These are phyloP conservation scores for Odobenus rosmarus DNA, from an alignment of 2,113 vertebrate species.

Conservation along the genomic window DNA sequence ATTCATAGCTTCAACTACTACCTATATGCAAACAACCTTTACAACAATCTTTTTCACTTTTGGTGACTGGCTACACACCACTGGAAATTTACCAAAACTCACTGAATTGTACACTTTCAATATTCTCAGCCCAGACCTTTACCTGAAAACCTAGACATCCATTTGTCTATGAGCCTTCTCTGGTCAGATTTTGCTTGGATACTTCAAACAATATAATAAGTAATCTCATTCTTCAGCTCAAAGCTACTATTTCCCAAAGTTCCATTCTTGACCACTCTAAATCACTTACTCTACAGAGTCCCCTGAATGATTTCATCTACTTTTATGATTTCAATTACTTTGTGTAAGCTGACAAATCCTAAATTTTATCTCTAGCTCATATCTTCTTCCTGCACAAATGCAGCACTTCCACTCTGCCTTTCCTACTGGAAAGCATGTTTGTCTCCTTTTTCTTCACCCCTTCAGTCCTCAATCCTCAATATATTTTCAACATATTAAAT, in stretches of 20 bases:
- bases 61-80: neutral
- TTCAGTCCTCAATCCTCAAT: neutral
- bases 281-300: neutral
- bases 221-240: neutral
- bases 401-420: neutral
- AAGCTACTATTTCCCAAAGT: neutral
- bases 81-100: neutral
- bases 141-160: neutral
- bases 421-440: neutral
- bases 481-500: neutral
- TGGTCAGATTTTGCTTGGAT: slow-evolving; percentile 14
- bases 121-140: slow-evolving; percentile 11
- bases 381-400: neutral
- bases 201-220: neutral
- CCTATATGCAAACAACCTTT: neutral
- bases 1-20: neutral
- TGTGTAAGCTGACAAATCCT: neutral
- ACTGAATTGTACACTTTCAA: neutral
- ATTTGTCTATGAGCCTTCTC: neutral
- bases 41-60: neutral
- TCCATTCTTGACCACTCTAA: neutral
- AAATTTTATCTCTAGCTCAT: neutral
- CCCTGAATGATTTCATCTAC: neutral
- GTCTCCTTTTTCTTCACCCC: slow-evolving; percentile 1
- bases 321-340: neutral